Conservation (phyloP, 2,888 invertebrate genomes). For the Aporophyla nigra region DNA sequence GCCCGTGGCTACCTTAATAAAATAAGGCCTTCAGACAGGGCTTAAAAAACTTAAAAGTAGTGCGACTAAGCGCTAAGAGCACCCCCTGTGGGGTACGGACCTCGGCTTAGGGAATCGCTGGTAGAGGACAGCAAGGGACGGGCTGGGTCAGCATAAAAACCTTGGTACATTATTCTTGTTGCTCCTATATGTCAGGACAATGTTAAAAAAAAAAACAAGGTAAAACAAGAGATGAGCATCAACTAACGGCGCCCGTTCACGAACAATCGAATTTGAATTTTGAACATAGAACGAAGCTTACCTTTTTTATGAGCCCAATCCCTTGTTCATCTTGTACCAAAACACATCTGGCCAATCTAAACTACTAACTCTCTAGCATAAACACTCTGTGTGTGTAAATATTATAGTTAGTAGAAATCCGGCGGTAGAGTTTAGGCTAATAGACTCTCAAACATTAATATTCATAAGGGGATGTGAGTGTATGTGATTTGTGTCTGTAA, state of each 20-base stretch:
- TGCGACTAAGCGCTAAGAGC: no score
- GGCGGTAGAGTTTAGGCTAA: constrained; percentile 30
- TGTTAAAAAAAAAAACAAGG: neutral
- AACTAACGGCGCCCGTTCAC: neutral
- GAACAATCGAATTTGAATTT: neutral
- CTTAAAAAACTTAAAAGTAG: no score
- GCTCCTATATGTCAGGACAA: neutral
- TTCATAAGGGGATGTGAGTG: constrained; percentile 49
- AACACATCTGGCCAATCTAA: neutral
- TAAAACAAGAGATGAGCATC: neutral
- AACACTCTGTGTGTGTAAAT: constrained; percentile 16
- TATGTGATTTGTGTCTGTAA: constrained; percentile 55
- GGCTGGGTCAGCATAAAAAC: no score
- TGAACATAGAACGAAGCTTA: neutral
- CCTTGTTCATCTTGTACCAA: neutral
- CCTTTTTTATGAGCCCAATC: neutral
- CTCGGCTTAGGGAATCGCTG: no score
- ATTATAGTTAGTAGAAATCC: constrained; percentile 25
- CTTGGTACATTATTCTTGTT: no score
- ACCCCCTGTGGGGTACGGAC: no score
- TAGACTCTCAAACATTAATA: constrained; percentile 53
- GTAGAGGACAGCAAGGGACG: no score
- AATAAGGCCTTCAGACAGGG: no score
- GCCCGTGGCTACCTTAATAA: no score
- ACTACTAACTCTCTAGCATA: neutral